Conservation (phyloP, 35 echinoderm and acorn worm genomes). For the Strongylocentrotus purpuratus region DNA sequence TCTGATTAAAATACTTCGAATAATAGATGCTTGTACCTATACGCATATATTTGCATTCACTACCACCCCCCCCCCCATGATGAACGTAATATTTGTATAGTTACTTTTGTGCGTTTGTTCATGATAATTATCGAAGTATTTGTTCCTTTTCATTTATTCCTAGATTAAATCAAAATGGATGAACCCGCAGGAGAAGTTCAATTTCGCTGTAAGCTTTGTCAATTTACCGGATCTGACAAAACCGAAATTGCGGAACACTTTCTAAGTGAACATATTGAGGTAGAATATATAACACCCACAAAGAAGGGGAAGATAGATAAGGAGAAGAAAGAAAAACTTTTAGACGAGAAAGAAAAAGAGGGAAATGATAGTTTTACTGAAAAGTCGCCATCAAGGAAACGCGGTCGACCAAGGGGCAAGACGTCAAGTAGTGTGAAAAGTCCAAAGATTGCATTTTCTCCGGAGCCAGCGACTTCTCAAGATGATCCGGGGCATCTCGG, state of each 20-base stretch:
- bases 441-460: neutral
- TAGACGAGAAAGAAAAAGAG: neutral
- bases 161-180: neutral
- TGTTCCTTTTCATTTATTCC: neutral
- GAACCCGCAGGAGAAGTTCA: slow-evolving; percentile 42
- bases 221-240: slow-evolving; percentile 65
- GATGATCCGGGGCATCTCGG: neutral
- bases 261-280: slow-evolving; percentile 68
- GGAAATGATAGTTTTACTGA: neutral
- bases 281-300: slow-evolving; percentile 43
- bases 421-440: neutral
- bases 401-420: slow-evolving; percentile 19
- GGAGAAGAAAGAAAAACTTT: neutral
- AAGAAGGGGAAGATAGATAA: slow-evolving; percentile 19
- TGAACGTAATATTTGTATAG: no score
- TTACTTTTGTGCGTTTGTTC: no score
- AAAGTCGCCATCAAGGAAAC: slow-evolving; percentile 19
- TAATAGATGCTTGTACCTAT: no score
- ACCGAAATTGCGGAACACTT: slow-evolving; percentile 78
- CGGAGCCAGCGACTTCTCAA: neutral
- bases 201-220: slow-evolving; percentile 77
- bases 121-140: neutral
- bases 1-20: no score
- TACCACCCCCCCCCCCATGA: no score
- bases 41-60: no score